phyloP scores from a whole-genome alignment of 2,797 vertebrate species.

The Propithecus deckenii region DNA sequence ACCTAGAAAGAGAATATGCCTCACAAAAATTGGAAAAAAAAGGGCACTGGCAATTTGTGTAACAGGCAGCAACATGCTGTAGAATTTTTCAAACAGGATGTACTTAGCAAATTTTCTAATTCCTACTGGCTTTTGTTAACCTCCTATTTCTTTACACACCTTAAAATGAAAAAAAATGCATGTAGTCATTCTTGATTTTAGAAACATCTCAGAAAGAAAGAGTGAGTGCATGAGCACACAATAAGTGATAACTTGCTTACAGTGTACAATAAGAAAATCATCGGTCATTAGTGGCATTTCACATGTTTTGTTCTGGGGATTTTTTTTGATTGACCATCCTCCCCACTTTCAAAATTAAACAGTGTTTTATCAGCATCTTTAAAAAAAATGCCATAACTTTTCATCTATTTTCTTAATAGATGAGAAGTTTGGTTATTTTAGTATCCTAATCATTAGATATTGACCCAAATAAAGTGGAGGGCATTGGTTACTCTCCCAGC shows the following conservation, averaged over 20 bases:
- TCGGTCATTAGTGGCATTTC: neutral
- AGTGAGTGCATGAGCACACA: neutral
- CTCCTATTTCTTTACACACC: slow-evolving; percentile 30
- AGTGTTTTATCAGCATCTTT: slow-evolving; percentile 40
- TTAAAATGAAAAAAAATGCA: slow-evolving; percentile 54
- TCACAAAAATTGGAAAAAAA: slow-evolving; percentile 15
- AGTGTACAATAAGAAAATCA: neutral
- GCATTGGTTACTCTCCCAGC: neutral
- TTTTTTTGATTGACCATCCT: neutral
- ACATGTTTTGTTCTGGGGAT: neutral
- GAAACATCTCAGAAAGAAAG: slow-evolving; percentile 51
- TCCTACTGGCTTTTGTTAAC: slow-evolving; percentile 61
- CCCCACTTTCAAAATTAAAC: neutral
- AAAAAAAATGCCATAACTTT: neutral
- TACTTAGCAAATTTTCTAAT: slow-evolving; percentile 36
- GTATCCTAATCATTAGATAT: neutral
- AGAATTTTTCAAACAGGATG: slow-evolving; percentile 46
- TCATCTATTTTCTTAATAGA: neutral
- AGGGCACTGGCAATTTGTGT: slow-evolving; percentile 32
- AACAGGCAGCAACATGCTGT: slow-evolving; percentile 20
- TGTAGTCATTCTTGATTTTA: slow-evolving; percentile 50
- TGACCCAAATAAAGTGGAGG: neutral
- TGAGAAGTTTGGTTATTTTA: neutral
- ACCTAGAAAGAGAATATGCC: slow-evolving; percentile 51
- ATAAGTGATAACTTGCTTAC: neutral